These are phyloP conservation scores for Pelochelys cantorii DNA, from an alignment of 2,797 vertebrate species.

Conservation along the genomic window DNA sequence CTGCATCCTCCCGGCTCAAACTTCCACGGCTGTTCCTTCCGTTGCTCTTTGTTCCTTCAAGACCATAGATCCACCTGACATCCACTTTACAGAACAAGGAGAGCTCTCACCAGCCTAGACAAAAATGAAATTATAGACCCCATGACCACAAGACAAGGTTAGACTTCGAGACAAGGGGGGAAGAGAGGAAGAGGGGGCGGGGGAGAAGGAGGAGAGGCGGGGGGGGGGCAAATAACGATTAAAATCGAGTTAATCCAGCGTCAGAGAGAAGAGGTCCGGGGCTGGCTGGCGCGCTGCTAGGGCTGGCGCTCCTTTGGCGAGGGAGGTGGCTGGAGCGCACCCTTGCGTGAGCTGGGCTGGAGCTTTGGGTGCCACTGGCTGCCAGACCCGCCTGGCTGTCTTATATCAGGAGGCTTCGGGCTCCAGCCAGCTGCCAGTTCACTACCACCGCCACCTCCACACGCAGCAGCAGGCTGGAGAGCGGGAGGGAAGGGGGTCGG, in stretches of 20 bases:
- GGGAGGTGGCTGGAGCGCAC: slow-evolving; percentile 49
- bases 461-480: slow-evolving; percentile 15
- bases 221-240: slow-evolving; percentile 73
- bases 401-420: slow-evolving; percentile 72
- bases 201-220: slow-evolving; percentile 47
- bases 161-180: slow-evolving; percentile 77
- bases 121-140: slow-evolving; percentile 87
- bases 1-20: slow-evolving; percentile 95
- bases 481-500: background rate
- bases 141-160: slow-evolving; percentile 88
- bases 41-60: slow-evolving; percentile 86
- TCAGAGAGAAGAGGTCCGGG: slow-evolving; percentile 75
- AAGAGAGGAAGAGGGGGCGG: slow-evolving; percentile 53
- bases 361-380: slow-evolving; percentile 72
- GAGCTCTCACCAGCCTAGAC: slow-evolving; percentile 88
- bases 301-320: slow-evolving; percentile 63
- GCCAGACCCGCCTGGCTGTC: slow-evolving; percentile 70
- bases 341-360: slow-evolving; percentile 62
- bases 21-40: slow-evolving; percentile 89
- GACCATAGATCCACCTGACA: slow-evolving; percentile 96
- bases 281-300: slow-evolving; percentile 66
- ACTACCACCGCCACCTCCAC: slow-evolving; percentile 37
- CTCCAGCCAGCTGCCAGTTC: slow-evolving; percentile 38
- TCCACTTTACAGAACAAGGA: slow-evolving; percentile 87
- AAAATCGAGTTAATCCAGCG: slow-evolving; percentile 86